Evolutionary conservation across 2,113 vertebrate genomes (phyloP).

Genomic region (Sinocyclocheilus anshuiensis): DNA sequence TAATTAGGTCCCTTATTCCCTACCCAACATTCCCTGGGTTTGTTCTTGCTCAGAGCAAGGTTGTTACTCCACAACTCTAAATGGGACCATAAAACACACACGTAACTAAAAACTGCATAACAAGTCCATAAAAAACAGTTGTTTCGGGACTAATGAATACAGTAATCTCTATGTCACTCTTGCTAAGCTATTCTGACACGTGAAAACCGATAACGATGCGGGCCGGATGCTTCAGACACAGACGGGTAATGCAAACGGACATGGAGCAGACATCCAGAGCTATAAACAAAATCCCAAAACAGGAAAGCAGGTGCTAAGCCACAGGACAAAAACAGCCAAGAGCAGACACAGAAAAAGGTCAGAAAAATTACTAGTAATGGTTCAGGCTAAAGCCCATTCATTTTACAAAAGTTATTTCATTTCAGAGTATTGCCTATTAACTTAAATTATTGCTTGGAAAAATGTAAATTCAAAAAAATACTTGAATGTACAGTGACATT

Average conservation of each 20-base stretch:
- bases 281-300: background rate
- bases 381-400: background rate
- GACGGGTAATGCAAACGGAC: background rate
- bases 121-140: background rate
- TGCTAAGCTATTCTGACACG: constrained; percentile 1
- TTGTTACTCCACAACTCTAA: constrained; percentile 19
- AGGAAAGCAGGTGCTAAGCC: background rate
- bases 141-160: constrained; percentile 3
- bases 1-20: constrained; percentile 39
- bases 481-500: too few relatives aligned
- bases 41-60: constrained; percentile 43
- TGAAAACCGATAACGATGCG: background rate
- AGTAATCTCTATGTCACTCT: background rate
- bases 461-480: background rate
- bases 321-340: background rate
- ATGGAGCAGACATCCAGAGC: background rate
- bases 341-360: background rate
- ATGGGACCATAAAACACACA: constrained; percentile 6
- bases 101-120: background rate
- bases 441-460: background rate
- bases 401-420: background rate
- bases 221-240: background rate
- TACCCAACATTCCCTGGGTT: constrained; percentile 20
- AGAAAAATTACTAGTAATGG: background rate
- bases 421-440: background rate